These are phyloP conservation scores for Psittacula derbiana DNA, from an alignment of 2,797 vertebrate species.

Conservation along the genomic window DNA sequence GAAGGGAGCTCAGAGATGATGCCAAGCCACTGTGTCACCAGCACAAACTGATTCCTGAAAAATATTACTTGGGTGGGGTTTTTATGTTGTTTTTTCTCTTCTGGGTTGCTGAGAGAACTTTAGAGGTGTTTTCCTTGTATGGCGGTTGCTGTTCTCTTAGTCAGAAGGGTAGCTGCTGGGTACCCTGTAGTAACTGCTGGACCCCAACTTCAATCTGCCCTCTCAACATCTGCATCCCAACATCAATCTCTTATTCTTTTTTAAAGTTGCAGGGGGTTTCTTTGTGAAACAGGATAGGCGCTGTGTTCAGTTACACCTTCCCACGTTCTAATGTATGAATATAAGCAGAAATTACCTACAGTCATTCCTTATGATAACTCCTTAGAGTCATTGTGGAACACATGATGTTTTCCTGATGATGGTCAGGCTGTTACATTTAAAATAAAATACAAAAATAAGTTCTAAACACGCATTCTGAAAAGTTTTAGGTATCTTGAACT, in stretches of 20 bases:
- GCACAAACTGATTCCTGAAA: background rate
- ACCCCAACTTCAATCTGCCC: background rate
- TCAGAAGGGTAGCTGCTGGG: background rate
- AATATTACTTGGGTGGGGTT: background rate
- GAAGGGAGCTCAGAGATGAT: background rate
- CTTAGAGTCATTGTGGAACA: background rate
- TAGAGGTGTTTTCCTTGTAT: background rate
- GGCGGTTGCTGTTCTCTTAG: background rate
- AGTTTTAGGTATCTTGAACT: background rate
- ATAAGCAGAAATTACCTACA: background rate
- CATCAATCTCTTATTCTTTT: background rate
- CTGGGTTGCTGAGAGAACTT: background rate
- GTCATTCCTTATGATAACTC: background rate
- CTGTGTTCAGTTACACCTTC: background rate
- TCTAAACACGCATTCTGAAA: background rate
- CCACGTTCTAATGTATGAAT: background rate
- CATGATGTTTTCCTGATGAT: background rate
- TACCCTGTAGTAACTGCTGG: rapidly evolving
- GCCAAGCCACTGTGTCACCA: rapidly evolving
- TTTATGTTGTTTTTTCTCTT: background rate
- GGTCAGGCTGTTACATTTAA: background rate
- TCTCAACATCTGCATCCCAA: background rate
- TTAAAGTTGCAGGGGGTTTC: background rate
- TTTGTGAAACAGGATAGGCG: background rate
- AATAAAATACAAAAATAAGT: background rate